These are phyloP conservation scores for Cheilosia grossa DNA, from an alignment of 2,888 invertebrate species.

Conservation along the genomic window DNA sequence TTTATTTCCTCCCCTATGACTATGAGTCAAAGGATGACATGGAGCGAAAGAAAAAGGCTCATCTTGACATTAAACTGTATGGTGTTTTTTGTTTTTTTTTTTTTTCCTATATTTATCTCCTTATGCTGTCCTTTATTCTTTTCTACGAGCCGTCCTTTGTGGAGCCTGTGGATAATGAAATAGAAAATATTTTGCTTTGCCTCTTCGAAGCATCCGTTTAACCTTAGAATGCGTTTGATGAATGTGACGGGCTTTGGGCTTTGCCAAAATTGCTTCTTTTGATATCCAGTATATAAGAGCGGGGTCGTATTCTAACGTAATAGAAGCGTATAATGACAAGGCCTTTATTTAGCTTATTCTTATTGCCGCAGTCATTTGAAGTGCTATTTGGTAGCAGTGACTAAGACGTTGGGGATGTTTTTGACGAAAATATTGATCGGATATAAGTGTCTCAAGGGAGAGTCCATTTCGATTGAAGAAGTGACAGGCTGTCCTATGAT, in stretches of 20 bases:
- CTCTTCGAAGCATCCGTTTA: constrained; percentile 27
- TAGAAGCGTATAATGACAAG: neutral
- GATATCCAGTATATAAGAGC: neutral
- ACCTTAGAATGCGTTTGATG: constrained; percentile 43
- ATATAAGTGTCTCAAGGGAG: no score
- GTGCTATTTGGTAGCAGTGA: neutral
- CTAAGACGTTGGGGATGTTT: neutral
- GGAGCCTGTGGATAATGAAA: constrained; percentile 13
- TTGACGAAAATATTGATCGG: no score
- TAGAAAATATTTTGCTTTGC: constrained; percentile 8
- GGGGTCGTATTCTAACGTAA: neutral
- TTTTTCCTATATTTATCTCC: constrained; percentile 1
- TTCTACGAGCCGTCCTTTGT: constrained; percentile 13
- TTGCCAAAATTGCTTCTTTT: constrained; percentile 26
- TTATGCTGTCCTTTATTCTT: constrained; percentile 15
- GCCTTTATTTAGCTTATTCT: neutral
- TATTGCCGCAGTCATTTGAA: no score
- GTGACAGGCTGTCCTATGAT: no score
- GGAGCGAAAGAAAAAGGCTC: constrained; percentile 18
- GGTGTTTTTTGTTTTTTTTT: constrained; percentile 19
- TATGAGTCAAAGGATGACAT: constrained; percentile 62
- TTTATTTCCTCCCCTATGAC: constrained; percentile 17
- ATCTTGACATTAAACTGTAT: constrained; percentile 56
- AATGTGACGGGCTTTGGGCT: constrained; percentile 16
- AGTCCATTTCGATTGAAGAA: no score